Evolutionary conservation across 2,888 invertebrate species (phyloP), one percentile per base, ranked within the genome.

Genomic region (Embidobia sp.): DNA sequence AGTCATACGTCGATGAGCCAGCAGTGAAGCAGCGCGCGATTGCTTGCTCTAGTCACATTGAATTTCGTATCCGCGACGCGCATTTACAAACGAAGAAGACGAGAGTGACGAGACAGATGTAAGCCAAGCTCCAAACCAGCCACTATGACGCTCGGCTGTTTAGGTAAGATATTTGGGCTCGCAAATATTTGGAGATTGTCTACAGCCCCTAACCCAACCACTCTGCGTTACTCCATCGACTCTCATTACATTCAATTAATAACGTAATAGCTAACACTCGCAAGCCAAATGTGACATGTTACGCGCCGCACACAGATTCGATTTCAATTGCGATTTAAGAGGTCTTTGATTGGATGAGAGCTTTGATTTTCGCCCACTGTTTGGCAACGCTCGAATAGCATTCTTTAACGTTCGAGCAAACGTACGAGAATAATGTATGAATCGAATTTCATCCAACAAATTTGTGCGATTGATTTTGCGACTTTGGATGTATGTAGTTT

Each of bases 141-240:
- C 83, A 83, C 81, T 79, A 82, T 83, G 85, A 84, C 86, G 85
- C 86, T 86, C 83, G 78, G 85, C 84, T 89, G 88, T 89, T 89
- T 88, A 88, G 88, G 85, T 85, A 88, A 89, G 88, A 89, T 88
- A 88, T 89, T 89, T 89, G 87, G 86, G 83, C 85, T 86, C 82
- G 88, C 88, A 89, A 89, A 89, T 88, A 89, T 89, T 89, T 89
- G 88, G 85, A 87, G 87, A 88, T 88, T 88, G 87, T 89, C 88
- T 87, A 88, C 87, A 86, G 84, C 82, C 84, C 85, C 83, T 81
- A 76, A 76, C 85, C 82, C 82, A 77, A 77, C 78, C 79, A 73
- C 75, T 79, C 73, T 79, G 79, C 82, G 75, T 80, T 83, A 85
- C 85, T 87, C 85, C 80, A 85, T 86, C 86, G 85, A 84, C 82